Percentiles rank a stretch among this genome's conserved stretches.
These are phyloP conservation scores for Drosophila fulvimacula DNA, from an alignment of 2,888 invertebrate species.

Conservation along the genomic window DNA sequence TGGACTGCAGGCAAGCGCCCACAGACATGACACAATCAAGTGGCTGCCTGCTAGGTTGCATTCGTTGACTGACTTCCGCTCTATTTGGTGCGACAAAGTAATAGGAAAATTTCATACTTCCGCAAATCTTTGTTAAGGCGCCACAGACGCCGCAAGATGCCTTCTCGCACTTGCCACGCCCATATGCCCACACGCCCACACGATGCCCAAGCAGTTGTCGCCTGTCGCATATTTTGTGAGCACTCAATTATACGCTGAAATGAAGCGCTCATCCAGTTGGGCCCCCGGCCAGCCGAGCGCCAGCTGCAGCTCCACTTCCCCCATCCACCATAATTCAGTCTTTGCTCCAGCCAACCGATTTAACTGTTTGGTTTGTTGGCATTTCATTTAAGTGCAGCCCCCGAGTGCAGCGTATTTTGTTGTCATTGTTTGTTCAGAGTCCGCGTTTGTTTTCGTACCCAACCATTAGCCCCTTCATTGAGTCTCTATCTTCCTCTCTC, in stretches of 20 bases:
- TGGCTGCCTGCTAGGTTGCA: conserved; percentile 50
- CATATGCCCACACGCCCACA: conserved; percentile 9
- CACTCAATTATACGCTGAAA: conserved; percentile 78
- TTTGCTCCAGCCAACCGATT: conserved; percentile 40
- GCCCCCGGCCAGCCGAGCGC: conserved; percentile 40
- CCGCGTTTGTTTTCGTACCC: conserved; percentile 39
- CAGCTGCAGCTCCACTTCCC: conserved; percentile 3
- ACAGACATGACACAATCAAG: conserved; percentile 64
- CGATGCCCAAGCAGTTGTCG: conserved; percentile 61
- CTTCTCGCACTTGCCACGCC: conserved; percentile 44
- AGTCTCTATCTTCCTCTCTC: not conserved
- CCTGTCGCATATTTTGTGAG: conserved; percentile 74
- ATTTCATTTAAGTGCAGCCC: conserved; percentile 70
- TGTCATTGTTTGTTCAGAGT: conserved; percentile 69
- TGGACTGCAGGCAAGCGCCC: conserved; percentile 14
- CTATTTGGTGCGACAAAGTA: conserved; percentile 77
- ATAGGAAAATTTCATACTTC: conserved; percentile 79
- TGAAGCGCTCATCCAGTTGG: conserved; percentile 71
- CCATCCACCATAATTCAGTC: conserved; percentile 15
- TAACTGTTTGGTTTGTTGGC: conserved; percentile 73
- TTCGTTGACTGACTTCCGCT: conserved; percentile 78
- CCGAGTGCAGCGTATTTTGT: conserved; percentile 67
- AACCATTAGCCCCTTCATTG: conserved; percentile 15
- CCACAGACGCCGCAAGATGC: conserved; percentile 14
- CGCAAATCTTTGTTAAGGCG: conserved; percentile 69